These are phyloP conservation scores for Anhinga anhinga DNA, from an alignment of 2,113 vertebrate species.

Conservation along the genomic window DNA sequence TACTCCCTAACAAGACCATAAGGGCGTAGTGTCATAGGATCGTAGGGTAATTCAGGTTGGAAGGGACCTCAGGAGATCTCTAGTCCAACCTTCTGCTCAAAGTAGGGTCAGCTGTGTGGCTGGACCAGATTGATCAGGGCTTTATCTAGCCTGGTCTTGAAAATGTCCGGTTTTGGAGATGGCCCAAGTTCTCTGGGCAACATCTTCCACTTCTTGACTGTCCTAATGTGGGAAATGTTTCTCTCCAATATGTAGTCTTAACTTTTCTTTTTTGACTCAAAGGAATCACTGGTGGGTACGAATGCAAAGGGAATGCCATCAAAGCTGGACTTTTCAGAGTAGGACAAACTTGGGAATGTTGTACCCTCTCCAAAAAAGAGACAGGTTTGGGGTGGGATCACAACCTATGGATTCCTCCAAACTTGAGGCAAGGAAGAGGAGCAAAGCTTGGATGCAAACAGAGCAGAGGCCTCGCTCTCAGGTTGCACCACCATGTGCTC, in stretches of 20 bases:
- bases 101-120: not conserved
- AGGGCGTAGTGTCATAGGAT: too few relatives aligned
- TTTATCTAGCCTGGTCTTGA: not conserved
- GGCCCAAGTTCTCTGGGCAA: not conserved
- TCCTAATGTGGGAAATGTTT: not conserved
- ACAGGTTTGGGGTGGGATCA: not conserved
- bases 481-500: not conserved
- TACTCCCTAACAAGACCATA: not conserved
- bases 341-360: not conserved
- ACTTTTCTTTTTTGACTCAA: not conserved
- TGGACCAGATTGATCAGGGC: not conserved
- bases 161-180: not conserved
- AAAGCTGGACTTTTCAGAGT: not conserved
- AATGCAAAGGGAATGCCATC: not conserved
- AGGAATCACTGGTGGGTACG: not conserved
- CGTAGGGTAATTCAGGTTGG: not conserved
- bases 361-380: not conserved
- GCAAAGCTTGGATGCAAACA: not conserved
- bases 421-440: not conserved
- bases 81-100: not conserved
- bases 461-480: not conserved
- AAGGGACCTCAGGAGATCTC: not conserved
- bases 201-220: not conserved
- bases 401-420: not conserved
- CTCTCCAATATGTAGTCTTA: not conserved